Evolutionary conservation across 1,140 invertebrate species (phyloP), one percentile per base, ranked within the genome.

Genomic region (Lordiphosa mommai): DNA sequence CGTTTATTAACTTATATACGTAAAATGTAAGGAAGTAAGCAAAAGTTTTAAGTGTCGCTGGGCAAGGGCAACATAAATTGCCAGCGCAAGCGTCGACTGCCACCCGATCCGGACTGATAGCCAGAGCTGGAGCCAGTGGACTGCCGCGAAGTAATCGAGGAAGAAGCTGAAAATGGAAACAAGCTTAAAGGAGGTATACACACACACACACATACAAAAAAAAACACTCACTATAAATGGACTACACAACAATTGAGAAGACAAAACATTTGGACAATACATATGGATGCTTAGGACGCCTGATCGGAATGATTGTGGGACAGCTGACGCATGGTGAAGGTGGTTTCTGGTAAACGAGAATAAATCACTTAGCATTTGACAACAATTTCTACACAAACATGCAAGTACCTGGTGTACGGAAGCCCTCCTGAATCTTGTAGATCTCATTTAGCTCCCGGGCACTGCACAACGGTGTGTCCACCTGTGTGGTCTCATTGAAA

Each of bases 381-480:
- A 14, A 14, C 2, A 17, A 37, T 6, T 23, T 1, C 14, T 14
- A 41, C n/a, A 36, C 1, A 46, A 87, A 89, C 0, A 1, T 12
- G 5, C 1, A 1, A 27, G 10, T 82, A 91, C 91, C 91, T 60
- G 91, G 90, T 53, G 90, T 91, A 88, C 92, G 90, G 68, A 91
- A 91, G 60, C 93, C 93, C 46, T 92, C 92, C 74, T 94, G 92
- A 32, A 92, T 90, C 64, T 92, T 92, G 71, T 94, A 93, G 70
- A 95, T 93, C 56, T 94, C 94, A 32, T 93, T 92, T 38, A 96
- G 90, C 61, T 96, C 95, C 65, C 93, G 93, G 1, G 96, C 96
- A 67, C 95, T 97, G 89, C 96, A 98, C 4, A 96, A 91, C 0
- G 97, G 97, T 0, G 96, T 99, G 60, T 97, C 95, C 20, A 98